phyloP scores from a whole-genome alignment of 2,888 invertebrate genomes.

The Adelphocoris suturalis region DNA sequence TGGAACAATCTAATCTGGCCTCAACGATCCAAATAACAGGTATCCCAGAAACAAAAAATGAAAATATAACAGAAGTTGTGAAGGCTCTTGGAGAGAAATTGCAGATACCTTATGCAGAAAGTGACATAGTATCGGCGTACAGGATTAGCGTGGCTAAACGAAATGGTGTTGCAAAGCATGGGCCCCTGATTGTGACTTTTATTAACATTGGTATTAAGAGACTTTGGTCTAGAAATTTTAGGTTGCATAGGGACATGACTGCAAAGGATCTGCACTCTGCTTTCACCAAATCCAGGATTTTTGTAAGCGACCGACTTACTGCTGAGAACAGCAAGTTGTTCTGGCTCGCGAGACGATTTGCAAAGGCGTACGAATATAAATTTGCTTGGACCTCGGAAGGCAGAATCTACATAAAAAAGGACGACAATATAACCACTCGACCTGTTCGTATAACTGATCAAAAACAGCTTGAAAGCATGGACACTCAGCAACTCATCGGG shows the following conservation, averaged over 20 bases:
- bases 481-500: neutral
- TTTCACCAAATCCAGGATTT: neutral
- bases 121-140: neutral
- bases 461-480: neutral
- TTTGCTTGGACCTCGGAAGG: conserved; percentile 32
- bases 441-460: neutral
- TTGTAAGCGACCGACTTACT: conserved; percentile 10
- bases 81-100: neutral
- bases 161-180: neutral
- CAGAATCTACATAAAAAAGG: neutral
- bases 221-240: neutral
- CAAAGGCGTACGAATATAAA: conserved; percentile 10
- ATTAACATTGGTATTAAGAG: neutral
- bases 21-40: neutral
- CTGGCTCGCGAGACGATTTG: neutral
- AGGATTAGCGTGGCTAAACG: neutral
- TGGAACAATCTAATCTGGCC: neutral
- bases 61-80: neutral
- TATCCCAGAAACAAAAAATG: neutral
- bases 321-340: neutral
- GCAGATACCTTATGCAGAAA: neutral
- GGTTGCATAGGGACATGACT: neutral
- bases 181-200: neutral
- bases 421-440: neutral
- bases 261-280: neutral